Conservation (phyloP, 2,113 vertebrate species). For the Brienomyrus brachyistius region DNA sequence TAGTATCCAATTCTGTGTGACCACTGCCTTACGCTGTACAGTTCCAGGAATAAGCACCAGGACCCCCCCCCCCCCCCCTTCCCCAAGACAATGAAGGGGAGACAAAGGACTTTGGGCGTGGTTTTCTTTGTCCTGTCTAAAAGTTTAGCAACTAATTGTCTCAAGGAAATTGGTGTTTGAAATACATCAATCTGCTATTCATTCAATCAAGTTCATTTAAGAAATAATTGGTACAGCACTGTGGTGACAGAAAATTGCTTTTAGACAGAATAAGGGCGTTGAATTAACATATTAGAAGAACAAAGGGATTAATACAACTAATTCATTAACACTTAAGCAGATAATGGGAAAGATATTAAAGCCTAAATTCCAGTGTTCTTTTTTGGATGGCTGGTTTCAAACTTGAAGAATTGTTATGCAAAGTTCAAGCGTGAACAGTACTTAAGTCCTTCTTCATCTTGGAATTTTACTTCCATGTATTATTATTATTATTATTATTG, state of each 20-base stretch:
- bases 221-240: slow-evolving; percentile 53
- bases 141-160: slow-evolving; percentile 13
- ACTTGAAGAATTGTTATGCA: slow-evolving; percentile 6
- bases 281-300: slow-evolving; percentile 54
- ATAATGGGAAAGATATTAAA: slow-evolving; percentile 28
- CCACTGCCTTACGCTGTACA: background rate
- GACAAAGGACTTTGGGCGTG: background rate
- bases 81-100: background rate
- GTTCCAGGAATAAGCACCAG: background rate
- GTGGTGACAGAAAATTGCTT: slow-evolving; percentile 53
- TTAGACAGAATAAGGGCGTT: slow-evolving; percentile 48
- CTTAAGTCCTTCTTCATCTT: background rate
- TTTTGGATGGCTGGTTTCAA: slow-evolving; percentile 18
- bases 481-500: background rate
- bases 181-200: slow-evolving; percentile 44
- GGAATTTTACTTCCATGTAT: background rate
- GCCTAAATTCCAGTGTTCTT: slow-evolving; percentile 11
- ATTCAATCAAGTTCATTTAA: slow-evolving; percentile 50
- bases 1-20: background rate
- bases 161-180: slow-evolving; percentile 36
- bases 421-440: slow-evolving; percentile 2
- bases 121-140: slow-evolving; percentile 7
- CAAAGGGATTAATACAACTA: slow-evolving; percentile 46
- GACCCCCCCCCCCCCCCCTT: background rate
- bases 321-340: slow-evolving; percentile 47